A percentile compares a stretch with the other conserved stretches of the same genome.
Conservation (phyloP, 2,888 invertebrate genomes). For the Hirudinaria manillensis region DNA sequence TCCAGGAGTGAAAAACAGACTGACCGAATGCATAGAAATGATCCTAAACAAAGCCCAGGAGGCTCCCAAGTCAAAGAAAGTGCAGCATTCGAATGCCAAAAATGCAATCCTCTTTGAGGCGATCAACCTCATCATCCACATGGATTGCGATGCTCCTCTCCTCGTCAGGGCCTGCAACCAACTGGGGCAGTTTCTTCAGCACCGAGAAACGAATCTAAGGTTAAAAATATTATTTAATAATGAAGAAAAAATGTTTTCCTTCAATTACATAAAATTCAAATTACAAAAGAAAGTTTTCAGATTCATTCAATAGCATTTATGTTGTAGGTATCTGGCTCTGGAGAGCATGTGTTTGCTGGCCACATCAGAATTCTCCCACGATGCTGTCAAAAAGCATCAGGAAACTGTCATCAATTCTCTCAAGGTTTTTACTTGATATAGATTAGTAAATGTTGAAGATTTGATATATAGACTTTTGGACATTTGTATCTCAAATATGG, state of each 20-base stretch:
- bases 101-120: conserved; percentile 99
- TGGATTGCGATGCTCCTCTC: conserved; percentile 92
- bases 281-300: not conserved
- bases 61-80: conserved; percentile 94
- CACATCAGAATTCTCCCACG: conserved; percentile 97
- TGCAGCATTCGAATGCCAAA: conserved; percentile 99
- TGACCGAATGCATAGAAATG: conserved; percentile 95
- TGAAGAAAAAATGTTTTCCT: not conserved
- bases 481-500: not conserved
- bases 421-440: conserved; percentile 61
- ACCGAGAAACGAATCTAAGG: conserved; percentile 90
- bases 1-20: conserved; percentile 86
- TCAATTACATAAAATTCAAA: not conserved
- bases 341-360: conserved; percentile 99
- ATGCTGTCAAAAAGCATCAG: conserved; percentile 98
- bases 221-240: conserved; percentile 38
- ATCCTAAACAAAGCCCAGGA: conserved; percentile 98
- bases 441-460: too few relatives aligned
- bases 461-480: conserved; percentile 14
- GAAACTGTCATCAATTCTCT: conserved; percentile 97
- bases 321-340: conserved; percentile 74
- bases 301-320: not conserved
- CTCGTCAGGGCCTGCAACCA: conserved; percentile 97
- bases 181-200: conserved; percentile 87
- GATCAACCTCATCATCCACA: conserved; percentile 97